Conservation (phyloP, 2,888 invertebrate genomes). For the Nineta flava region DNA sequence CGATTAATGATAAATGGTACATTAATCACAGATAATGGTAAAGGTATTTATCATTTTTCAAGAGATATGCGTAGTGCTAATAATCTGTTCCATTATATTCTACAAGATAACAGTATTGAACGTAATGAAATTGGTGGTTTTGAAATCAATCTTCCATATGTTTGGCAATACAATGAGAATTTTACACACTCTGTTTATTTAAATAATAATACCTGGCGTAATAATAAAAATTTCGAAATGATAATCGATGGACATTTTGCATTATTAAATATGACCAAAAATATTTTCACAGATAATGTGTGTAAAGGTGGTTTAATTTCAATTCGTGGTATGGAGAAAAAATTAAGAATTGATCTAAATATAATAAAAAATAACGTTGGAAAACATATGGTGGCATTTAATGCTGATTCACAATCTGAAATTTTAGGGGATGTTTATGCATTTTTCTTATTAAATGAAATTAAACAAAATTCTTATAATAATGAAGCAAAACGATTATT, state of each 20-base stretch:
- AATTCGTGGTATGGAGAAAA: slow-evolving; percentile 92
- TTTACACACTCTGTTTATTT: slow-evolving; percentile 82
- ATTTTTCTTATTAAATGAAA: slow-evolving; percentile 57
- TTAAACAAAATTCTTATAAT: slow-evolving; percentile 50
- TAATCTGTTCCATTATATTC: slow-evolving; percentile 89
- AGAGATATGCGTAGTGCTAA: slow-evolving; percentile 90
- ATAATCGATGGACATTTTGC: slow-evolving; percentile 89
- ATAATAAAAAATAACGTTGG: slow-evolving; percentile 65
- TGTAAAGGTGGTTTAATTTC: slow-evolving; percentile 69
- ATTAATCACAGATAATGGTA: slow-evolving; percentile 72
- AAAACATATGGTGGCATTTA: slow-evolving; percentile 70
- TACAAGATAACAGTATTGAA: slow-evolving; percentile 75
- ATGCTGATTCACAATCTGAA: slow-evolving; percentile 84
- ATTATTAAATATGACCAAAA: slow-evolving; percentile 70
- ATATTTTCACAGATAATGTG: slow-evolving; percentile 67
- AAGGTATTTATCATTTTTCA: slow-evolving; percentile 77
- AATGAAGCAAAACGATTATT: slow-evolving; percentile 20
- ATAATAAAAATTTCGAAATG: slow-evolving; percentile 72
- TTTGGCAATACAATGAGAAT: slow-evolving; percentile 90
- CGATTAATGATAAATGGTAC: slow-evolving; percentile 77
- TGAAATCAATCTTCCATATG: slow-evolving; percentile 77
- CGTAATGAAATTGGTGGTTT: slow-evolving; percentile 78
- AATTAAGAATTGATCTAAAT: slow-evolving; percentile 69
- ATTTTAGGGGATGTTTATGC: slow-evolving; percentile 75
- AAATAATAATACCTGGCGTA: slow-evolving; percentile 72